Evolutionary conservation across 2,113 vertebrate genomes (phyloP).

Genomic region (Mobula birostris): DNA sequence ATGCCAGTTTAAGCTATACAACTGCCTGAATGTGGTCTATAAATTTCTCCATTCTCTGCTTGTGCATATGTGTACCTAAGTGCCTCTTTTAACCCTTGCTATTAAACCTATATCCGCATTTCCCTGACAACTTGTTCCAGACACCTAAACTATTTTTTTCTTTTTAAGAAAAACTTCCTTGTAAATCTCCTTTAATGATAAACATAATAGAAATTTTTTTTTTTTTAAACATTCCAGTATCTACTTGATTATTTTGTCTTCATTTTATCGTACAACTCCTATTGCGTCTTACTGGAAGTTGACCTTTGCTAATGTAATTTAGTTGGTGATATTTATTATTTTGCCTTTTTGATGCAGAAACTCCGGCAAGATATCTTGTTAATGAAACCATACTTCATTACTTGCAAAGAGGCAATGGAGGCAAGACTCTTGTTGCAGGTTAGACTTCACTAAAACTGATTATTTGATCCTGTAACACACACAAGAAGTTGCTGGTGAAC

Average conservation of each 20-base stretch:
- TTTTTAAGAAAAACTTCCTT: too few relatives aligned
- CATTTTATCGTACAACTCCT: not conserved
- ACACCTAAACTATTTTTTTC: too few relatives aligned
- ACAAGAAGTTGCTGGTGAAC: too few relatives aligned
- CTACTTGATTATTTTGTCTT: not conserved
- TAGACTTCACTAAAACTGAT: not conserved
- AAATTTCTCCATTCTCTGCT: too few relatives aligned
- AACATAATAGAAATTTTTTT: not conserved
- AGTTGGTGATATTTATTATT: not conserved
- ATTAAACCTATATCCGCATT: too few relatives aligned
- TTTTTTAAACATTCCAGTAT: not conserved
- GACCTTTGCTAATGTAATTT: not conserved
- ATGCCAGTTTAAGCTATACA: too few relatives aligned
- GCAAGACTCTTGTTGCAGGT: slow-evolving; percentile 87
- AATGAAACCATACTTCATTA: slow-evolving; percentile 98
- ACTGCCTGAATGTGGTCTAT: too few relatives aligned
- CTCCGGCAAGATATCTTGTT: slow-evolving; percentile 91
- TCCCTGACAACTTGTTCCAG: too few relatives aligned
- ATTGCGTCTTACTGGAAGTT: not conserved
- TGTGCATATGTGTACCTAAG: too few relatives aligned
- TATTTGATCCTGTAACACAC: too few relatives aligned
- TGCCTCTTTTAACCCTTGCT: too few relatives aligned
- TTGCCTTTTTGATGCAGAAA: slow-evolving; percentile 61
- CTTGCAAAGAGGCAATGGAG: slow-evolving; percentile 95
- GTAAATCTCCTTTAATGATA: not conserved